A percentile compares a stretch with the other conserved stretches of the same genome.
Conservation (phyloP, 2,888 invertebrate species). For the Aphidius colemani region DNA sequence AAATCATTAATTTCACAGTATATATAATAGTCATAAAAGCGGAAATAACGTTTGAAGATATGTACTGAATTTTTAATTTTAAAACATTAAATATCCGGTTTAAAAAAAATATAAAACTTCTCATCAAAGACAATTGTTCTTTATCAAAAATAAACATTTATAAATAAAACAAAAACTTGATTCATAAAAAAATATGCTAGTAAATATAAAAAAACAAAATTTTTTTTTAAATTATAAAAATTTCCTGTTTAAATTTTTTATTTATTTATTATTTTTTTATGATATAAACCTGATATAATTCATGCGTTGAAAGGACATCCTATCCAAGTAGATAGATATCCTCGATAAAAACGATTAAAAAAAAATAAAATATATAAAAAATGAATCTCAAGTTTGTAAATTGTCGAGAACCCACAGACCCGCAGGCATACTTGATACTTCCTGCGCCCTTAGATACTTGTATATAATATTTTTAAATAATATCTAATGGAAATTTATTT, state of each 20-base stretch:
- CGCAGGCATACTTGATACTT: slow-evolving; percentile 13
- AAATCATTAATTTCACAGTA: too few species aligned
- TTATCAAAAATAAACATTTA: too few species aligned
- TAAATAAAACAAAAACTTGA: too few species aligned
- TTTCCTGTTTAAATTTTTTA: neutral
- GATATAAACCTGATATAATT: slow-evolving; percentile 19
- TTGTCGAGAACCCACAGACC: slow-evolving; percentile 15
- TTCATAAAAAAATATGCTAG: too few species aligned
- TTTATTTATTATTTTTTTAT: too few species aligned
- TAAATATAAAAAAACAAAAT: too few species aligned
- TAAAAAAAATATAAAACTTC: too few species aligned
- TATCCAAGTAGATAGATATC: neutral
- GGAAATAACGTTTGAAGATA: slow-evolving; percentile 1
- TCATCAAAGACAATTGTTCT: too few species aligned
- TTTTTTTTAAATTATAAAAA: too few species aligned
- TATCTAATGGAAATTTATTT: slow-evolving; percentile 13
- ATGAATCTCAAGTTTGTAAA: neutral
- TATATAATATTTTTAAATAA: too few species aligned
- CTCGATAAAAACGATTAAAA: neutral
- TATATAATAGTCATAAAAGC: too few species aligned
- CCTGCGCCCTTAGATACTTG: neutral
- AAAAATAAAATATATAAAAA: neutral
- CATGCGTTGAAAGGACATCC: slow-evolving; percentile 1
- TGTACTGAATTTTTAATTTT: neutral
- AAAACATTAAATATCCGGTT: neutral